phyloP scores from a whole-genome alignment of 1,140 invertebrate genomes.

The Lethocerus indicus region DNA sequence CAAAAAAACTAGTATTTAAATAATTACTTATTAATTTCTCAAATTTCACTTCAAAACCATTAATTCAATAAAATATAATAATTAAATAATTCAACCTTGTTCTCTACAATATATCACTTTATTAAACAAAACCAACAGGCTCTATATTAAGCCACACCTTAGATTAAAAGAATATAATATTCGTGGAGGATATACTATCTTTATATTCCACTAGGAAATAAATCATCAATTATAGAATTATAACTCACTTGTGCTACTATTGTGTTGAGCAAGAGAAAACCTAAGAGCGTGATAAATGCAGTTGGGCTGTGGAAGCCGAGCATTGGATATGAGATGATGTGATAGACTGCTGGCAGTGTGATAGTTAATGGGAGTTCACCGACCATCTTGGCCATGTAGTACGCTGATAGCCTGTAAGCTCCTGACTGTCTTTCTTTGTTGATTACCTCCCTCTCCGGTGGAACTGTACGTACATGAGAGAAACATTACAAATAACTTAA shows the following conservation, averaged over 20 bases:
- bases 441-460: slow-evolving; percentile 63
- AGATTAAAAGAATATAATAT: too few relatives aligned
- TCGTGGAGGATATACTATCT: too few relatives aligned
- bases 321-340: slow-evolving; percentile 65
- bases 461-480: slow-evolving; percentile 37
- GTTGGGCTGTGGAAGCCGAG: slow-evolving; percentile 41
- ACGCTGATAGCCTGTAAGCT: slow-evolving; percentile 66
- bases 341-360: slow-evolving; percentile 60
- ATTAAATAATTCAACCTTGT: too few relatives aligned
- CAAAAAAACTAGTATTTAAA: too few relatives aligned
- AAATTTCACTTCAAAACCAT: too few relatives aligned
- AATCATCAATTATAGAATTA: too few relatives aligned
- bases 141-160: too few relatives aligned
- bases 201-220: too few relatives aligned
- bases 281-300: slow-evolving; percentile 51
- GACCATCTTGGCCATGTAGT: slow-evolving; percentile 73
- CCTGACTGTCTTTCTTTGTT: slow-evolving; percentile 68
- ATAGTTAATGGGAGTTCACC: slow-evolving; percentile 64
- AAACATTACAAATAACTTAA: neutral
- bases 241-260: slow-evolving; percentile 49
- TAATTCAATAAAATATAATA: too few relatives aligned
- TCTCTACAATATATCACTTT: too few relatives aligned
- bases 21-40: too few relatives aligned
- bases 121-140: too few relatives aligned
- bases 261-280: slow-evolving; percentile 56